Conservation (phyloP, 1,140 invertebrate species). For the Dendroctonus valens region DNA sequence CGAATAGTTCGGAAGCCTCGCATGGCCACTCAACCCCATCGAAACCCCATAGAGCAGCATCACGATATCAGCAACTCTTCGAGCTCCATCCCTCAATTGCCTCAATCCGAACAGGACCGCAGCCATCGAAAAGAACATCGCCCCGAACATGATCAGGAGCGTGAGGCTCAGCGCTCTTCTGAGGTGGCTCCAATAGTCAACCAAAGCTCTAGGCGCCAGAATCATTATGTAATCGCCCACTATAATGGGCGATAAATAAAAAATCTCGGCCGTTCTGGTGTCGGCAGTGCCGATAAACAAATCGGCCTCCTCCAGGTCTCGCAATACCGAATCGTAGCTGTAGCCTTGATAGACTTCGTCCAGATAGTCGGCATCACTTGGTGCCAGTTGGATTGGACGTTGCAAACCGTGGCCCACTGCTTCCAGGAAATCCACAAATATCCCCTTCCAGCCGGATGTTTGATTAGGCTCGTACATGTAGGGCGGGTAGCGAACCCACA, state of each 20-base stretch:
- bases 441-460: neutral
- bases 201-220: neutral
- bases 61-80: too few species aligned
- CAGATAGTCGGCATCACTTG: neutral
- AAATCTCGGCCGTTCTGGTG: neutral
- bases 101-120: too few species aligned
- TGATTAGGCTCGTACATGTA: neutral
- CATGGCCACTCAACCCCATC: too few species aligned
- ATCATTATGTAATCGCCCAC: neutral
- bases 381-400: too few species aligned
- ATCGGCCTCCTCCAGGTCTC: neutral
- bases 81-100: too few species aligned
- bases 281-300: neutral
- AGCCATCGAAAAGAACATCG: too few species aligned
- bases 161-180: too few species aligned
- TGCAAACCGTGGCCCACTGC: too few species aligned
- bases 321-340: neutral
- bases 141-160: too few species aligned
- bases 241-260: conserved; percentile 2
- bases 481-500: neutral
- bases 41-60: too few species aligned
- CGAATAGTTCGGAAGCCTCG: too few species aligned
- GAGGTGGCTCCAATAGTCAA: neutral
- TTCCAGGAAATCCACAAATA: neutral
- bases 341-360: neutral